Conservation (phyloP, 2,113 vertebrate species). For the Alligator sinensis region DNA sequence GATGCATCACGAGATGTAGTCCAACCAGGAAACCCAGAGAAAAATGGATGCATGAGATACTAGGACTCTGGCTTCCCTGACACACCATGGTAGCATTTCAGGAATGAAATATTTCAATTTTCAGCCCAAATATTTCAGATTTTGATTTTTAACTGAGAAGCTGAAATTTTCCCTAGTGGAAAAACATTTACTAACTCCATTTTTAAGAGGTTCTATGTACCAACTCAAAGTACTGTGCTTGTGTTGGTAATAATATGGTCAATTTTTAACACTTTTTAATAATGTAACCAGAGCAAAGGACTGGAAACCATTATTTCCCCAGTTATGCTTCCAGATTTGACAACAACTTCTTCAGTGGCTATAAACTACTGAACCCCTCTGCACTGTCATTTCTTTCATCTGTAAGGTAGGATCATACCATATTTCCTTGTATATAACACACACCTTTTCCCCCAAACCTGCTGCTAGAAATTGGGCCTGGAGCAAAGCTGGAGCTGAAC, state of each 20-base stretch:
- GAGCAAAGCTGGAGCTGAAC: too few species aligned
- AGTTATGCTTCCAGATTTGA: too few species aligned
- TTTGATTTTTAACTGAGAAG: neutral
- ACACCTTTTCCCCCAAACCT: too few species aligned
- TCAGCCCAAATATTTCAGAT: neutral
- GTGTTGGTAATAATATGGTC: neutral
- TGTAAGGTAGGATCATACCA: too few species aligned
- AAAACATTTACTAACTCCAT: neutral
- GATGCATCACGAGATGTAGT: neutral
- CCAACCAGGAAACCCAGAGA: neutral
- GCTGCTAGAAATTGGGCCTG: too few species aligned
- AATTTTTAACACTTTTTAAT: neutral
- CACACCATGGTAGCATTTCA: neutral
- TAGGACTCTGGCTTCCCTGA: neutral
- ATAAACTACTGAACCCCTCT: neutral
- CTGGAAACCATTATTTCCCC: neutral
- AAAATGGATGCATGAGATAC: neutral
- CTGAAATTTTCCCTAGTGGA: accelerated
- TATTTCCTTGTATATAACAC: too few species aligned
- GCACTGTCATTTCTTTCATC: neutral
- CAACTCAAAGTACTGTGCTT: neutral
- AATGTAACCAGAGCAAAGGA: neutral
- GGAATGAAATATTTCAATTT: neutral
- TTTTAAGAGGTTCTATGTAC: neutral
- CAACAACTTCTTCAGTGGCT: neutral